phyloP scores from a whole-genome alignment of 2,797 vertebrate genomes.

The Propithecus perrieri region DNA sequence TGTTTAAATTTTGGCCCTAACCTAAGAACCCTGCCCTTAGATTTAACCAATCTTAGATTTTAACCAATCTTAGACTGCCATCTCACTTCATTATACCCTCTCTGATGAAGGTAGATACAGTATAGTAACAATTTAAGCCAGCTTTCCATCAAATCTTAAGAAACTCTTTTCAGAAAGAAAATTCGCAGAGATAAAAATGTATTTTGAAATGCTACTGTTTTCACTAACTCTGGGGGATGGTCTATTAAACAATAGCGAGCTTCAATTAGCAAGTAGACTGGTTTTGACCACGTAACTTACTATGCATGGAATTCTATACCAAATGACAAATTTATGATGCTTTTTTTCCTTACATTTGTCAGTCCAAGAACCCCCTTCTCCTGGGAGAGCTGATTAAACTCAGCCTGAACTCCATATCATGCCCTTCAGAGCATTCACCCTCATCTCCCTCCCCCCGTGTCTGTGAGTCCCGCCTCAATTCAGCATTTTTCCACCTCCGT shows the following conservation, averaged over 20 bases:
- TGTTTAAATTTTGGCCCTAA: background rate
- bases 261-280: background rate
- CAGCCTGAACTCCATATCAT: background rate
- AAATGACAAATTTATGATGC: background rate
- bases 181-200: background rate
- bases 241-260: background rate
- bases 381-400: background rate
- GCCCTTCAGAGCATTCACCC: background rate
- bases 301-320: background rate
- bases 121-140: background rate
- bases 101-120: background rate
- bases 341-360: background rate
- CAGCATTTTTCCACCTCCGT: background rate
- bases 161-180: slow-evolving; percentile 12
- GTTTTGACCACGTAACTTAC: background rate
- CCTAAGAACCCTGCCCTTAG: background rate
- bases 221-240: background rate
- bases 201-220: background rate
- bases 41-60: background rate
- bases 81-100: background rate
- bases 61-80: background rate
- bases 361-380: background rate
- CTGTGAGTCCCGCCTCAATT: background rate
- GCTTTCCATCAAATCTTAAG: background rate
- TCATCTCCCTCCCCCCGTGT: too few relatives aligned